These are phyloP conservation scores for Andrena bicolor DNA, from an alignment of 2,888 invertebrate species.

Conservation along the genomic window DNA sequence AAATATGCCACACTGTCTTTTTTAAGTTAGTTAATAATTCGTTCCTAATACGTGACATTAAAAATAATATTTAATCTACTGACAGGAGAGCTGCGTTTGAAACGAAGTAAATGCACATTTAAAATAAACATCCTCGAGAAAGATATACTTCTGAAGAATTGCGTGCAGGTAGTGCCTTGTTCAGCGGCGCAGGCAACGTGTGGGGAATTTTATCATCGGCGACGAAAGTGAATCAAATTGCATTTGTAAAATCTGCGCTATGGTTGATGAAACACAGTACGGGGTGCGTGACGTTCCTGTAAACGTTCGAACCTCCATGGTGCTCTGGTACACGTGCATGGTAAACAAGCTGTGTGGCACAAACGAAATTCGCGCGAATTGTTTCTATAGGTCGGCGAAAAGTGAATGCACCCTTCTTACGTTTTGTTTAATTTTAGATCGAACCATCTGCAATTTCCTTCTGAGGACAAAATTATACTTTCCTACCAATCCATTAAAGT, in stretches of 20 bases:
- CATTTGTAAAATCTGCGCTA: slow-evolving; percentile 55
- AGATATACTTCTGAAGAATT: slow-evolving; percentile 2
- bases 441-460: neutral
- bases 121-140: neutral
- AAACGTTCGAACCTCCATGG: slow-evolving; percentile 63
- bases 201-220: slow-evolving; percentile 16
- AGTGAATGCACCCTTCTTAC: slow-evolving; percentile 57
- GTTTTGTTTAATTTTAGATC: slow-evolving; percentile 58
- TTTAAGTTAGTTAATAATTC: too few relatives aligned
- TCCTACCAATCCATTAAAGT: neutral
- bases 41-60: too few relatives aligned
- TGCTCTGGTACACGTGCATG: slow-evolving; percentile 62
- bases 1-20: too few relatives aligned
- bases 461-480: neutral
- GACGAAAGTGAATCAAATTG: slow-evolving; percentile 54
- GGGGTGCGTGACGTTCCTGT: slow-evolving; percentile 69
- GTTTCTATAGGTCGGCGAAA: slow-evolving; percentile 60
- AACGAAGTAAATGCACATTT: neutral
- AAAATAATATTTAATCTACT: too few relatives aligned
- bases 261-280: slow-evolving; percentile 66
- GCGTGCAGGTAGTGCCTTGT: neutral
- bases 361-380: slow-evolving; percentile 62
- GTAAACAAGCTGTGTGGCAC: slow-evolving; percentile 65
- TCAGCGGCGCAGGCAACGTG: neutral
- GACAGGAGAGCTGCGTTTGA: too few relatives aligned